Percentiles rank a stretch among this genome's conserved stretches.
Evolutionary conservation across 2,113 vertebrate genomes (phyloP).

Genomic region (Rhinolophus sinicus): DNA sequence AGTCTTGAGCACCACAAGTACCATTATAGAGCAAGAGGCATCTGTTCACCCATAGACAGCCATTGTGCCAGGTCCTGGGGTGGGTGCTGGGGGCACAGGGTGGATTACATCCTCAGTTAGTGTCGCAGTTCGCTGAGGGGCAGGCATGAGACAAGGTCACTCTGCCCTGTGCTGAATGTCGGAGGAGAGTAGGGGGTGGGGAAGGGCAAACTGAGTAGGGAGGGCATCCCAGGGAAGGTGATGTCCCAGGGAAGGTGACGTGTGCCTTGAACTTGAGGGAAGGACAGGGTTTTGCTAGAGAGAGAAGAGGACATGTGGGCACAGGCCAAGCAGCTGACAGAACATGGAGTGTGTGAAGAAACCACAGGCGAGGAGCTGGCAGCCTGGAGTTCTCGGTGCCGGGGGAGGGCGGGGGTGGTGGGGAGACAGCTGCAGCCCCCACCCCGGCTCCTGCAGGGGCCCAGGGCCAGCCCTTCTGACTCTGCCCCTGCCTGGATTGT

Average conservation of each 20-base stretch:
- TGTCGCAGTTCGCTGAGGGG: neutral
- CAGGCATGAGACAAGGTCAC: neutral
- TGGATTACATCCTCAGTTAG: neutral
- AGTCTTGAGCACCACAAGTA: neutral
- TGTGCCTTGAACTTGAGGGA: neutral
- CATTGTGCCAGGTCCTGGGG: too few relatives aligned
- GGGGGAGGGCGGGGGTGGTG: rapidly evolving
- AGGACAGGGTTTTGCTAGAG: neutral
- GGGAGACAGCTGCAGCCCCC: neutral
- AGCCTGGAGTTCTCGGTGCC: neutral
- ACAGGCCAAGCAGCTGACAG: neutral
- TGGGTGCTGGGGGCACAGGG: neutral
- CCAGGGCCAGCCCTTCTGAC: neutral
- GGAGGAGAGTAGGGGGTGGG: rapidly evolving
- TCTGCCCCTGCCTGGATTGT: neutral
- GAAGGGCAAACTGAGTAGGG: neutral
- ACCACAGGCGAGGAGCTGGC: neutral
- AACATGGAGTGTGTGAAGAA: neutral
- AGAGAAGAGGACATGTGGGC: neutral
- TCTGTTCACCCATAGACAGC: too few relatives aligned
- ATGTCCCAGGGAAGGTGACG: neutral
- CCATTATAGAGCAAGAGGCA: neutral
- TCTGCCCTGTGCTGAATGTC: neutral
- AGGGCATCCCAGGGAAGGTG: neutral
- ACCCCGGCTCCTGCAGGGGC: neutral